These are phyloP conservation scores for Achroia grisella DNA, from an alignment of 1,140 invertebrate species.

Conservation along the genomic window DNA sequence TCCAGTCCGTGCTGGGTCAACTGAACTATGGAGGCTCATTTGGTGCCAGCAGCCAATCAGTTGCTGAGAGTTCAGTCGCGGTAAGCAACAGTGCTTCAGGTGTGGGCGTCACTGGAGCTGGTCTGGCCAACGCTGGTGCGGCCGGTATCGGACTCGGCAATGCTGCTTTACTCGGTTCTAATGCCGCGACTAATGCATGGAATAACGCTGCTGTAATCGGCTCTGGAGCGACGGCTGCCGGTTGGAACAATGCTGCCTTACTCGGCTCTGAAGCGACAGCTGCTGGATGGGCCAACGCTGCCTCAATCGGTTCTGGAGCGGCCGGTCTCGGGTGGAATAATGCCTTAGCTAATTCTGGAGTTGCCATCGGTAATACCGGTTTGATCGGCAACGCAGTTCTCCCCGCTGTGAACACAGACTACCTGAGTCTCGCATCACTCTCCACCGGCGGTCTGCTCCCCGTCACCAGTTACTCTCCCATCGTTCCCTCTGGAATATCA, in stretches of 20 bases:
- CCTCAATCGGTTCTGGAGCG: too few relatives aligned
- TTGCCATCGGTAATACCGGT: background rate
- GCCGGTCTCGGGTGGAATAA: background rate
- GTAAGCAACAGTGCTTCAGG: background rate
- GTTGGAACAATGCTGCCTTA: background rate
- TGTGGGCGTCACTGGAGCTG: background rate
- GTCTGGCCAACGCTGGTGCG: background rate
- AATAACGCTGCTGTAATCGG: too few relatives aligned
- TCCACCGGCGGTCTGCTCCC: background rate
- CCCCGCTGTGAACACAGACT: slow-evolving; percentile 9
- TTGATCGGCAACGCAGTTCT: background rate
- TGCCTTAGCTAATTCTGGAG: slow-evolving; percentile 15
- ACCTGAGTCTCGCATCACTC: background rate
- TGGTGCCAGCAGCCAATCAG: background rate
- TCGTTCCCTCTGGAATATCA: slow-evolving; percentile 2
- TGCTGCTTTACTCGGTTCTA: too few relatives aligned
- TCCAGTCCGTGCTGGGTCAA: background rate
- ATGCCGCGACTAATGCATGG: too few relatives aligned
- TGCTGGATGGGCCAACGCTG: background rate
- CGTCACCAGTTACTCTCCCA: background rate
- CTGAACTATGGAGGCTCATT: too few relatives aligned
- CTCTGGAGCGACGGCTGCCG: too few relatives aligned
- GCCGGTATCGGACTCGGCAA: background rate
- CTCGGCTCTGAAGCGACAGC: background rate
- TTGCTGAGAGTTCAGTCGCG: background rate